A percentile compares a stretch with the other conserved stretches of the same genome.
Conservation (phyloP, 2,113 vertebrate species). For the Egretta garzetta region DNA sequence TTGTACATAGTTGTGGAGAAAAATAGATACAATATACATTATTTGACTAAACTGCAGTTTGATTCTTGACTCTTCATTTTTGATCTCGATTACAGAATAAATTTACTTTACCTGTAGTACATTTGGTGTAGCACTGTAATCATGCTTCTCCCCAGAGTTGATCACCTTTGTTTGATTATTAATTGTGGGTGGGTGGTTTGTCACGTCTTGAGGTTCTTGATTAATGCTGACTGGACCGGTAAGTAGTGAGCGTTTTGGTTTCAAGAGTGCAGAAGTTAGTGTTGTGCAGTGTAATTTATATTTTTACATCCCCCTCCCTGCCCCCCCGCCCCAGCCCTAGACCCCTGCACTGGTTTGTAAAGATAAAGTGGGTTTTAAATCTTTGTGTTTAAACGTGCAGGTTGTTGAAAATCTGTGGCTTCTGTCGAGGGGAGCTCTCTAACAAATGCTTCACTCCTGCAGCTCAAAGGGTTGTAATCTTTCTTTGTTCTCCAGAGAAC, state of each 20-base stretch:
- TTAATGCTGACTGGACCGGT: background rate
- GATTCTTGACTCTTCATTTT: constrained; percentile 1
- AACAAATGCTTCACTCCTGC: background rate
- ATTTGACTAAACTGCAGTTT: background rate
- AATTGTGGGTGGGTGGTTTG: background rate
- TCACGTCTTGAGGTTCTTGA: background rate
- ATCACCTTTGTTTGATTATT: background rate
- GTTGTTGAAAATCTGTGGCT: background rate
- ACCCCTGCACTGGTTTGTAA: background rate
- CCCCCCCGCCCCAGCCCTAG: no score
- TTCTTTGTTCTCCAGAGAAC: background rate
- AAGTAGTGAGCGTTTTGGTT: constrained; percentile 7
- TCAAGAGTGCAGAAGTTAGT: background rate
- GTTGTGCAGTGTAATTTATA: background rate
- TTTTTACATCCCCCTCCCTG: background rate
- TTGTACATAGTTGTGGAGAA: background rate
- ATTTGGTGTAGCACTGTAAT: background rate
- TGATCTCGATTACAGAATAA: background rate
- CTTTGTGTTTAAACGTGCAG: background rate
- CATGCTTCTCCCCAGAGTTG: background rate
- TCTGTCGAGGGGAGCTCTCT: background rate
- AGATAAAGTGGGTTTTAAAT: background rate
- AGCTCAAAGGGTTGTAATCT: background rate
- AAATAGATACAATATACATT: background rate
- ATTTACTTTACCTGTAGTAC: background rate